These are phyloP conservation scores for Epinephelus cyanopodus DNA, from an alignment of 2,113 vertebrate genomes.

Conservation along the genomic window DNA sequence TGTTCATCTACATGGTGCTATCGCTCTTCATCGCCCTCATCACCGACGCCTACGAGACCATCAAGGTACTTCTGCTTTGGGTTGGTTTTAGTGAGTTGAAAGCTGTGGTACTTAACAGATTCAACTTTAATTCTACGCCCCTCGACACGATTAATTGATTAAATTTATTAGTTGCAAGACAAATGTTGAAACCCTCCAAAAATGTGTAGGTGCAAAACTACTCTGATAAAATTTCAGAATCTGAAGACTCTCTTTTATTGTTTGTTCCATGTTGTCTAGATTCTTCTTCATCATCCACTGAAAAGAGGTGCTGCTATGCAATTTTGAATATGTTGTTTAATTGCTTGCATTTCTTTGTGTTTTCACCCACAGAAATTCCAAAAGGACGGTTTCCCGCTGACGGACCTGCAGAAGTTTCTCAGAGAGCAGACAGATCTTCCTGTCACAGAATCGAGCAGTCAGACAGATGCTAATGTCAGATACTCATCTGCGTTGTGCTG, in stretches of 20 bases:
- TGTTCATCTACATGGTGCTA: slow-evolving; percentile 99
- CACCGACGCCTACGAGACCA: slow-evolving; percentile 95
- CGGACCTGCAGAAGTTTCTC: slow-evolving; percentile 93
- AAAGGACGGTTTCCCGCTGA: slow-evolving; percentile 90
- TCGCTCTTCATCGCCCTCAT: slow-evolving; percentile 99
- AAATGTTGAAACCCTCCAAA: not conserved
- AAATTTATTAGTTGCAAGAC: not conserved
- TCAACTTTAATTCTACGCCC: not conserved
- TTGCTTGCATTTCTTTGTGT: not conserved
- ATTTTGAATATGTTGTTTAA: not conserved
- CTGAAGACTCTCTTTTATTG: too few species aligned
- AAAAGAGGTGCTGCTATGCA: not conserved
- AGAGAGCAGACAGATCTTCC: slow-evolving; percentile 76
- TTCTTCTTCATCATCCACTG: too few species aligned
- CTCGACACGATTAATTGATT: not conserved
- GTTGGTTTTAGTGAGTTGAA: not conserved
- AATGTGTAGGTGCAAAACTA: not conserved
- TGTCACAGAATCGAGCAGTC: slow-evolving; percentile 66
- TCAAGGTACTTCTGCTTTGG: slow-evolving; percentile 88
- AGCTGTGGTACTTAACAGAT: not conserved
- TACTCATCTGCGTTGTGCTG: slow-evolving; percentile 80
- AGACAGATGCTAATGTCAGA: slow-evolving; percentile 18
- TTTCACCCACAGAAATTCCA: slow-evolving; percentile 88
- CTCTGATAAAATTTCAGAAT: too few species aligned
- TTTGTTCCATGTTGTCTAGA: too few species aligned